These are phyloP conservation scores for Neotragus moschatus DNA, from an alignment of 2,113 vertebrate genomes.

Conservation along the genomic window DNA sequence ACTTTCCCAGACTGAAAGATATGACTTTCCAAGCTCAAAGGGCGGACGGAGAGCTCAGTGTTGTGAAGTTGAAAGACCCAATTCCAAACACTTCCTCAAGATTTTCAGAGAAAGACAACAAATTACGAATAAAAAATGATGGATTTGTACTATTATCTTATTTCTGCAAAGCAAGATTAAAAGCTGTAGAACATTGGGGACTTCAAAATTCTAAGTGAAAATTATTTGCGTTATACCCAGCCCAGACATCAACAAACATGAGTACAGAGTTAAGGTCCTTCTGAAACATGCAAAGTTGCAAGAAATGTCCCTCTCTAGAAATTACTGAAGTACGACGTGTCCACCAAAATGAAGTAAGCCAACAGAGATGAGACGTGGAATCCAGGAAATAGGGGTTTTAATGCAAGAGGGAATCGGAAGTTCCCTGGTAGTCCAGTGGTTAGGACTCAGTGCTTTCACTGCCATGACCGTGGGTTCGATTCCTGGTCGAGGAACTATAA, in stretches of 20 bases:
- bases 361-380: background rate
- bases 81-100: background rate
- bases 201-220: background rate
- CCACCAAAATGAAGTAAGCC: background rate
- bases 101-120: background rate
- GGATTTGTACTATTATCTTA: background rate
- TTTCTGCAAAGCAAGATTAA: constrained; percentile 5
- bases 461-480: background rate
- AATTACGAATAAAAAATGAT: background rate
- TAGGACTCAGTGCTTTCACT: background rate
- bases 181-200: background rate
- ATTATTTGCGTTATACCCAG: background rate
- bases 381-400: background rate
- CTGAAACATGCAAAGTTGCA: background rate
- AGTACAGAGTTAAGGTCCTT: background rate
- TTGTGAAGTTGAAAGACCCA: background rate
- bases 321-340: background rate
- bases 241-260: background rate
- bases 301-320: background rate
- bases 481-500: background rate
- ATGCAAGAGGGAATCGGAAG: background rate
- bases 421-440: background rate
- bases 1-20: background rate
- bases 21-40: background rate
- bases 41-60: background rate